These are phyloP conservation scores for Iphiclides podalirius DNA, from an alignment of 2,888 invertebrate genomes.

Conservation along the genomic window DNA sequence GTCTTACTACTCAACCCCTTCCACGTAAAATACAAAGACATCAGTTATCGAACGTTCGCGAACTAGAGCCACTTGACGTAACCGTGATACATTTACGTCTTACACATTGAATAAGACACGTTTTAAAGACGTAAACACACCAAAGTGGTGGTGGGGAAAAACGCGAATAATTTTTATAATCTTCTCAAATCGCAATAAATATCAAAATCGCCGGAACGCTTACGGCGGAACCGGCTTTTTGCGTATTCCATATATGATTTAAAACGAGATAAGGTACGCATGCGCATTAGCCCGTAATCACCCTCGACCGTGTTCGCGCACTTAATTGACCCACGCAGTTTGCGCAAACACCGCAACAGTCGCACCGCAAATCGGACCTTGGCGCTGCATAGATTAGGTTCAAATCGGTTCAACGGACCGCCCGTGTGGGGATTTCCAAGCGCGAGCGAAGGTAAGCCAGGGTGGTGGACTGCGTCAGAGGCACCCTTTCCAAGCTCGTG, in stretches of 20 bases:
- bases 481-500: conserved; percentile 12
- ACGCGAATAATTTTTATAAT: too few relatives aligned
- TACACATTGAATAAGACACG: background rate
- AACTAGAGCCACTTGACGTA: too few relatives aligned
- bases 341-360: background rate
- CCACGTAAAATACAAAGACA: too few relatives aligned
- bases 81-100: too few relatives aligned
- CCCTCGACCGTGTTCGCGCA: background rate
- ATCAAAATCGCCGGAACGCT: too few relatives aligned
- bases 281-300: background rate
- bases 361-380: conserved; percentile 3
- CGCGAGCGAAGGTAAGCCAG: conserved; percentile 15
- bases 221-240: too few relatives aligned
- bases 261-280: too few relatives aligned
- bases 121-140: background rate
- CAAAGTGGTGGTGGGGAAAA: background rate
- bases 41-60: too few relatives aligned
- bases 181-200: too few relatives aligned
- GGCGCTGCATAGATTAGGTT: background rate
- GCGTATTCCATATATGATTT: too few relatives aligned
- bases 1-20: too few relatives aligned
- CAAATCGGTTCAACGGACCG: background rate
- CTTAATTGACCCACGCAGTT: conserved; percentile 1
- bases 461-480: conserved; percentile 15
- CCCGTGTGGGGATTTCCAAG: conserved; percentile 15